A percentile compares a stretch with the other conserved stretches of the same genome.
These are phyloP conservation scores for Pterostichus niger DNA, from an alignment of 2,888 invertebrate genomes.

Conservation along the genomic window DNA sequence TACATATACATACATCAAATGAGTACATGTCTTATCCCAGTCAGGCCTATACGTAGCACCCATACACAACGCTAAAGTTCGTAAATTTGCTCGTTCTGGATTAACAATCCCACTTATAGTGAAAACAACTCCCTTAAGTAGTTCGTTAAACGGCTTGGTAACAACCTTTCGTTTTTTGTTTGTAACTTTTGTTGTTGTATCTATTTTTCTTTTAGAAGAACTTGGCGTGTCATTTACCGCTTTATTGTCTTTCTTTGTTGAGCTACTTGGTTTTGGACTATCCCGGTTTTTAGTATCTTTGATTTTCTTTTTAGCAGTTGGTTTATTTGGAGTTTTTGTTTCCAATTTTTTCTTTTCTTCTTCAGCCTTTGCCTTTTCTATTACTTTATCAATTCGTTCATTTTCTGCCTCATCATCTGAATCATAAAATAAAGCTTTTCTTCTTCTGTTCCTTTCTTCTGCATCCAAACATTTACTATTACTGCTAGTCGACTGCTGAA, in stretches of 20 bases:
- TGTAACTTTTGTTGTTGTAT: constrained; percentile 62
- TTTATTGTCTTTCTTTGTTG: constrained; percentile 62
- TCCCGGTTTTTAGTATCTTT: constrained; percentile 65
- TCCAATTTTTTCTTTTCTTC: constrained; percentile 71
- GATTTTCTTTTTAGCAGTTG: constrained; percentile 64
- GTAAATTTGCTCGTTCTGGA: constrained; percentile 85
- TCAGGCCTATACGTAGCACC: constrained; percentile 89
- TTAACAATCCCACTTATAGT: constrained; percentile 94
- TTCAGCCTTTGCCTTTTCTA: constrained; percentile 75
- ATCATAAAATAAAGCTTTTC: constrained; percentile 78
- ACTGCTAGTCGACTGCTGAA: constrained; percentile 74
- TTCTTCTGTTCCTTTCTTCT: constrained; percentile 71
- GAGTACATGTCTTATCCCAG: constrained; percentile 89
- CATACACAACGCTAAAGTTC: constrained; percentile 85
- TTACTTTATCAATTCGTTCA: constrained; percentile 77
- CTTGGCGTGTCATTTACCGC: constrained; percentile 44
- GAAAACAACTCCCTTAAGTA: constrained; percentile 85
- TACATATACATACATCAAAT: constrained; percentile 87
- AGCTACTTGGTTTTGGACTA: constrained; percentile 46
- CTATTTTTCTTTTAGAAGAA: constrained; percentile 60
- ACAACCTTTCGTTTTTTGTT: constrained; percentile 64
- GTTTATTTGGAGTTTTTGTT: constrained; percentile 69
- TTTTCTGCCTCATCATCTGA: constrained; percentile 77
- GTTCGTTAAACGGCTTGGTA: constrained; percentile 79
- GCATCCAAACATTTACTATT: not conserved